Evolutionary conservation across 2,888 invertebrate species (phyloP).

Genomic region (Machimus rusticus): DNA sequence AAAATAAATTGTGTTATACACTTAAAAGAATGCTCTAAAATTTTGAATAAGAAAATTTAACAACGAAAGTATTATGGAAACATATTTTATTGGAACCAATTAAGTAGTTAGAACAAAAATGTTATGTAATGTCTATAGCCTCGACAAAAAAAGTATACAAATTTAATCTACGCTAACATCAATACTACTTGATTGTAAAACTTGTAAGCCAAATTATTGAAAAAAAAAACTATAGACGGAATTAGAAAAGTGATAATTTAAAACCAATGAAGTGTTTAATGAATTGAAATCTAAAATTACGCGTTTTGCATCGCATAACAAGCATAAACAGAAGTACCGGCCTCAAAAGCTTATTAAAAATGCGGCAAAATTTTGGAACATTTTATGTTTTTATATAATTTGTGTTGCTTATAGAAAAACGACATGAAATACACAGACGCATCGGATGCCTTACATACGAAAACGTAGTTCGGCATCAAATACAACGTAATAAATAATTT

Average conservation of each 20-base stretch:
- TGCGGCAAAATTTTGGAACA: not conserved
- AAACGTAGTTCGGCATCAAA: not conserved
- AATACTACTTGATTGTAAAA: not conserved
- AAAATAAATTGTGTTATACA: too few species aligned
- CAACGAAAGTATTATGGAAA: not conserved
- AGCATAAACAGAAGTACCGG: not conserved
- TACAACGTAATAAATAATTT: slow-evolving; percentile 27
- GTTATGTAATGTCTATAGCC: not conserved
- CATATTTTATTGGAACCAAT: not conserved
- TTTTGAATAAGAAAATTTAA: not conserved
- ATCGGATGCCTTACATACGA: not conserved
- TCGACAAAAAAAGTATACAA: not conserved
- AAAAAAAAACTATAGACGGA: not conserved
- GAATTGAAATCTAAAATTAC: not conserved
- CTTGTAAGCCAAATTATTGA: not conserved
- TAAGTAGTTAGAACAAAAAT: not conserved
- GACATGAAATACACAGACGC: slow-evolving; percentile 7
- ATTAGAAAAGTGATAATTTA: not conserved
- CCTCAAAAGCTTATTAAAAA: not conserved
- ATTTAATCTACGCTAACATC: not conserved
- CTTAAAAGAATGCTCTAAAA: not conserved
- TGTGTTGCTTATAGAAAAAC: slow-evolving; percentile 38
- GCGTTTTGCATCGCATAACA: not conserved
- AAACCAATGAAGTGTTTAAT: not conserved
- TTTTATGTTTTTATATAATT: not conserved